Evolutionary conservation across 1,140 invertebrate genomes (phyloP).

Genomic region (Philopotamus ludificatus): DNA sequence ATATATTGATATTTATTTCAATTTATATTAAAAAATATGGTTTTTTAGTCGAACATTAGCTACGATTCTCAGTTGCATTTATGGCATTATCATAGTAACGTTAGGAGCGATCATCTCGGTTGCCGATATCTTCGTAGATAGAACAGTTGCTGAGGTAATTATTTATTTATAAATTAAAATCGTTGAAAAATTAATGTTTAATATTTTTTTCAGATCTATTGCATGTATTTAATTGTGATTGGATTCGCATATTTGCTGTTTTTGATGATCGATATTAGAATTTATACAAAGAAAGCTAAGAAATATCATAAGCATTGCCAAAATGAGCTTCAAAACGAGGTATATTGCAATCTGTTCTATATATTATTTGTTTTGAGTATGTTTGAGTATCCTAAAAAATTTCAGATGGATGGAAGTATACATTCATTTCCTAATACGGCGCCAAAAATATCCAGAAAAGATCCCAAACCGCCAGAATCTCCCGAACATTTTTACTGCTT

Average conservation of each 20-base stretch:
- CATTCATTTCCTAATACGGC: too few relatives aligned
- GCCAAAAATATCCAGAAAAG: background rate
- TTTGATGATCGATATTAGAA: slow-evolving; percentile 61
- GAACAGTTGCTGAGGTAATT: slow-evolving; percentile 58
- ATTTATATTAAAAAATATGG: background rate
- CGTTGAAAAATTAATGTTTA: slow-evolving; percentile 12
- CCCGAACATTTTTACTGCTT: slow-evolving; percentile 61
- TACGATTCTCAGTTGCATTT: slow-evolving; percentile 62
- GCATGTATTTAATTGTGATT: slow-evolving; percentile 56
- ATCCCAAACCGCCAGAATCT: slow-evolving; percentile 33
- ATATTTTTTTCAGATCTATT: slow-evolving; percentile 20
- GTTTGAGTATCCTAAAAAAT: background rate
- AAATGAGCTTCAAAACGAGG: slow-evolving; percentile 51
- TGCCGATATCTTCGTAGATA: slow-evolving; percentile 58
- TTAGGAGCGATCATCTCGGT: slow-evolving; percentile 64
- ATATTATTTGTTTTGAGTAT: slow-evolving; percentile 12
- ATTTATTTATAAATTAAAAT: slow-evolving; percentile 31
- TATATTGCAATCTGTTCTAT: slow-evolving; percentile 33
- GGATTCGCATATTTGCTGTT: slow-evolving; percentile 63
- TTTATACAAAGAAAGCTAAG: slow-evolving; percentile 56
- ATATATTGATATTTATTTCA: background rate
- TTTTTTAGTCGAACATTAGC: slow-evolving; percentile 59
- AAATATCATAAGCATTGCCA: slow-evolving; percentile 52
- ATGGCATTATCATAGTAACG: slow-evolving; percentile 66
- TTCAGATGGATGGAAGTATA: background rate